Percentiles rank a stretch among this genome's conserved stretches.
These are phyloP conservation scores for Magallana gigas DNA, from an alignment of 1,140 invertebrate species.

Conservation along the genomic window DNA sequence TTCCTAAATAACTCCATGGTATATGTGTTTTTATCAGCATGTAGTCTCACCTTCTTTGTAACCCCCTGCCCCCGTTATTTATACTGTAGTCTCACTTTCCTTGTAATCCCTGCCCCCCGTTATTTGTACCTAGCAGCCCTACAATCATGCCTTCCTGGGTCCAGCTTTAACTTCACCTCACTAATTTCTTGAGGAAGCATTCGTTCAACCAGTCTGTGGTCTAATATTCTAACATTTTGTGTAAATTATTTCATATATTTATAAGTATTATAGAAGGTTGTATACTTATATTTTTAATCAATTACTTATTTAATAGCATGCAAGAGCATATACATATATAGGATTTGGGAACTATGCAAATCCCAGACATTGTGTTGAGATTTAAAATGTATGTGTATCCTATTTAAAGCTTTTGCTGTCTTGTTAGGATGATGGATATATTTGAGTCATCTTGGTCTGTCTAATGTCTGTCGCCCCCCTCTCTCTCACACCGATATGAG, in stretches of 20 bases:
- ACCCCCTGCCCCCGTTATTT: no score
- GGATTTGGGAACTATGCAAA: conserved; percentile 31
- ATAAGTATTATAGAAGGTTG: conserved; percentile 28
- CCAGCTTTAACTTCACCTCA: no score
- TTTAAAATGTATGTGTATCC: background rate
- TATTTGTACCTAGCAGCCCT: no score
- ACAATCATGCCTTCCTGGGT: no score
- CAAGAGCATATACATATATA: background rate
- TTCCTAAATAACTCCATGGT: background rate
- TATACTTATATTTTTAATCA: conserved; percentile 1
- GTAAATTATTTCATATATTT: conserved; percentile 36
- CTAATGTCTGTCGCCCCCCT: background rate
- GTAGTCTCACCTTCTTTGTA: no score
- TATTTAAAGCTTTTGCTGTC: conserved; percentile 5
- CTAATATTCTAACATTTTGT: background rate
- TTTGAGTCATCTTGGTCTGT: background rate
- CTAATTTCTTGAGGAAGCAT: no score
- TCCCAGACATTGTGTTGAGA: background rate
- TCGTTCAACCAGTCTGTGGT: background rate
- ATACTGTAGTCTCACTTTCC: no score
- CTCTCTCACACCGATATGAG: background rate
- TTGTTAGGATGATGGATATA: conserved; percentile 3
- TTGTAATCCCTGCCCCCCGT: no score
- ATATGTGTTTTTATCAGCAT: no score
- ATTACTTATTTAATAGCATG: background rate